Conservation (phyloP, 2,888 invertebrate genomes). For the Tricholauxania praeusta region DNA sequence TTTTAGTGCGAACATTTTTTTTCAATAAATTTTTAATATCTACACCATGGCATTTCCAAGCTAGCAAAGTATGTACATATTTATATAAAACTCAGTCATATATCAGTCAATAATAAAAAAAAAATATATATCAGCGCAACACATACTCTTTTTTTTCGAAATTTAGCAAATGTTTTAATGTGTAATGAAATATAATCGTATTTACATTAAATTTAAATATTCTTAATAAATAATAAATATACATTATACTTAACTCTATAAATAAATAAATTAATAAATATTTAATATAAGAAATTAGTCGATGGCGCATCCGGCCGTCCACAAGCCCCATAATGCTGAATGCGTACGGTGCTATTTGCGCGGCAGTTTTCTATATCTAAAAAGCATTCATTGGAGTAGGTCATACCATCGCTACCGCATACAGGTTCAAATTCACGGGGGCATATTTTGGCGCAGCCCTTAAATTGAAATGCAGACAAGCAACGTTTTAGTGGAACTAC, state of each 20-base stretch:
- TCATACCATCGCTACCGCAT: conserved; percentile 92
- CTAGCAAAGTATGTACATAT: no score
- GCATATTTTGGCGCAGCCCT: conserved; percentile 88
- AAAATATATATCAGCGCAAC: no score
- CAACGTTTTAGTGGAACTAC: conserved; percentile 92
- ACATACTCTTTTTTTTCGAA: no score
- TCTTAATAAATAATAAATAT: conserved; percentile 33
- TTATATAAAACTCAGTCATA: no score
- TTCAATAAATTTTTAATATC: no score
- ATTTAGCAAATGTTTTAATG: neutral
- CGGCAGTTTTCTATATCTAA: conserved; percentile 92
- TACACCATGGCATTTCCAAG: no score
- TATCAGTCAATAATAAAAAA: no score
- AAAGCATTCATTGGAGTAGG: conserved; percentile 94
- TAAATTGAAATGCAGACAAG: conserved; percentile 85
- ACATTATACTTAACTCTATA: conserved; percentile 9
- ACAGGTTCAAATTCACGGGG: conserved; percentile 90
- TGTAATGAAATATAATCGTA: conserved; percentile 2
- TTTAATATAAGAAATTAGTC: conserved; percentile 86
- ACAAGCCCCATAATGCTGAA: conserved; percentile 87
- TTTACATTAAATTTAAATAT: conserved; percentile 14
- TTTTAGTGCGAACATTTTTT: no score
- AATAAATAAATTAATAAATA: neutral
- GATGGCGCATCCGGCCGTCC: conserved; percentile 87
- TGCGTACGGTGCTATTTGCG: conserved; percentile 79